Percentiles rank a stretch among this genome's conserved stretches.
Conservation (phyloP, 2,113 vertebrate species). For the Chloebia gouldiae region DNA sequence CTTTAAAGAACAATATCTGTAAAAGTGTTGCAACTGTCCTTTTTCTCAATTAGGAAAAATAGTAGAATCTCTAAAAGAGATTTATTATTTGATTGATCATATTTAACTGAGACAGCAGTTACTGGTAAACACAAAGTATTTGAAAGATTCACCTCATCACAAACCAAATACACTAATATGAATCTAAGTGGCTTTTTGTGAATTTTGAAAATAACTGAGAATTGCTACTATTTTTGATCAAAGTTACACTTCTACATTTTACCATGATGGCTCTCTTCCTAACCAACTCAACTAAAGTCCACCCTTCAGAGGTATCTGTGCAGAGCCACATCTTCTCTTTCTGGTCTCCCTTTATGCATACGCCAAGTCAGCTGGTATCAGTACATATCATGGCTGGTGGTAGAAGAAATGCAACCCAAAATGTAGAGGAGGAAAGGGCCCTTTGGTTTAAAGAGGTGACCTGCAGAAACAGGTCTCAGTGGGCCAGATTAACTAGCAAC, state of each 20-base stretch:
- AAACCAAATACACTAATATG: constrained; percentile 34
- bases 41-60: constrained; percentile 51
- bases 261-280: neutral
- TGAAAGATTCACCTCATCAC: constrained; percentile 40
- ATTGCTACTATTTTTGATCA: neutral
- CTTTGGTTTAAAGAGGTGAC: neutral
- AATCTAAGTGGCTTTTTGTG: neutral
- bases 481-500: neutral
- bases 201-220: neutral
- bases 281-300: neutral
- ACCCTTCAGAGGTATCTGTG: neutral
- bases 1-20: constrained; percentile 49
- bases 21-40: constrained; percentile 41
- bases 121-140: constrained; percentile 14
- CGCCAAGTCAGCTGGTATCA: neutral
- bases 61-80: constrained; percentile 9
- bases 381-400: neutral
- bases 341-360: neutral
- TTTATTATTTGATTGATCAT: constrained; percentile 51
- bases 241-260: neutral
- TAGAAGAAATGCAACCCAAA: neutral
- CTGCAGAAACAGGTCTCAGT: neutral
- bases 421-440: neutral
- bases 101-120: constrained; percentile 31
- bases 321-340: neutral